Evolutionary conservation across 2,888 invertebrate genomes (phyloP), one percentile per base, ranked within the genome.

Genomic region (Encarsia formosa): DNA sequence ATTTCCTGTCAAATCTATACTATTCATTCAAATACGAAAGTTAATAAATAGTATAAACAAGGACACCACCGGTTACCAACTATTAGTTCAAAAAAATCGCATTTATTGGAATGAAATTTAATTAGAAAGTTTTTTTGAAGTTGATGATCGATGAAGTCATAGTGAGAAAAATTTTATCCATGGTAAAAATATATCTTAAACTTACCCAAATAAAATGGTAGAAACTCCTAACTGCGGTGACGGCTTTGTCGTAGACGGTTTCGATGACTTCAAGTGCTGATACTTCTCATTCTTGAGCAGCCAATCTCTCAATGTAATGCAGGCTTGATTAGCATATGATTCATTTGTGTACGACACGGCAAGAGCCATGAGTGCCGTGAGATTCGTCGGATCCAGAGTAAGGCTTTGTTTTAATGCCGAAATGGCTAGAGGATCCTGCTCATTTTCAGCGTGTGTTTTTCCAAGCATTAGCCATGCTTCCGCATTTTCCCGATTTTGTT

Each of bases 291-390:
- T 89, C 49, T 82, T 80, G 63, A 79, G 78, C 45, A 93, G 71
- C 91, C 91, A 91, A 58, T 83, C 83, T 63, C 85, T 79, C 38
- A 98, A 78, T 56, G 89, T 82, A 59, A 85, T 81, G 61, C 92
- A 89, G 3, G 98, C 97, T 75, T 89, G 89, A 65, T 87, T 88
- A 61, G 93, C 89, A 73, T 91, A 85, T 58, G 90, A 91, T 78
- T 99, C 99, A 76, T 99, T 99, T 5, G 98, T 95, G 66, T 93
- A 94, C 61, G 93, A 91, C 16, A 95, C 92, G 29, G 96, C 92
- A 48, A 98, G 76, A 1, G 91, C 86, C 83, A 97, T 90, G 48
- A 95, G 80, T 0, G 93, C 96, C 58, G 82, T 81, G 42, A 87
- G 76, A 73, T 95, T 93, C 9, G 81, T 78, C 0, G 92, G 88